Evolutionary conservation across 2,888 invertebrate species (phyloP).

Genomic region (Pristionchus exspectatus): DNA sequence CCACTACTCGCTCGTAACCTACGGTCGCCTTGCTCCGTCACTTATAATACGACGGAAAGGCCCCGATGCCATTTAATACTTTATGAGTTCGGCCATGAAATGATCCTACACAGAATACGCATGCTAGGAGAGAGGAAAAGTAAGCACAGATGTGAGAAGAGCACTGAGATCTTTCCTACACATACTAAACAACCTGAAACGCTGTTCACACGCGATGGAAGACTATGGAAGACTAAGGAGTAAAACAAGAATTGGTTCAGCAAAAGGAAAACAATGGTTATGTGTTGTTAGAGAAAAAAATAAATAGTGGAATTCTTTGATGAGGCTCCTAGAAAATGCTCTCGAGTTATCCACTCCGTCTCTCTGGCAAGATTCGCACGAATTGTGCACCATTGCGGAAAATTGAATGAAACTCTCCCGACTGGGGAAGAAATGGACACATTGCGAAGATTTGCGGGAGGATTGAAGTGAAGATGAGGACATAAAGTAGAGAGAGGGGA

Average conservation of each 20-base stretch:
- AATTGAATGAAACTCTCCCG: slow-evolving; percentile 45
- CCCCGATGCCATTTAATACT: slow-evolving; percentile 41
- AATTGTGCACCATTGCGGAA: slow-evolving; percentile 42
- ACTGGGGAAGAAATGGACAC: slow-evolving; percentile 27
- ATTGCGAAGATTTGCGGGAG: slow-evolving; percentile 12
- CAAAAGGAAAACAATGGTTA: neutral
- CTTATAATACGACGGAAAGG: slow-evolving; percentile 22
- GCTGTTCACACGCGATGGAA: neutral
- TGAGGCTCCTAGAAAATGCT: neutral
- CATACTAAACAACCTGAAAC: neutral
- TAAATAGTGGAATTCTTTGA: neutral
- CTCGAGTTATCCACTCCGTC: neutral
- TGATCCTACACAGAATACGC: slow-evolving; percentile 33
- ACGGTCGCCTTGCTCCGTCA: neutral
- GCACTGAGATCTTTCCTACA: neutral
- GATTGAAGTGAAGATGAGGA: neutral
- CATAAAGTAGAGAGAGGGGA: neutral
- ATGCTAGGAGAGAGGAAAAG: slow-evolving; percentile 33
- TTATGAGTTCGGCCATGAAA: slow-evolving; percentile 40
- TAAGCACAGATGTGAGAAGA: neutral
- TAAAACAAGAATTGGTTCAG: neutral
- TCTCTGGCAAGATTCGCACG: slow-evolving; percentile 34
- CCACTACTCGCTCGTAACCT: neutral
- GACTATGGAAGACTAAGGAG: neutral
- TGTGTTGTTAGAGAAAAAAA: neutral